Percentiles rank a stretch among this genome's conserved stretches.
These are phyloP conservation scores for Drosophila athabasca DNA, from an alignment of 1,140 invertebrate species.

Conservation along the genomic window DNA sequence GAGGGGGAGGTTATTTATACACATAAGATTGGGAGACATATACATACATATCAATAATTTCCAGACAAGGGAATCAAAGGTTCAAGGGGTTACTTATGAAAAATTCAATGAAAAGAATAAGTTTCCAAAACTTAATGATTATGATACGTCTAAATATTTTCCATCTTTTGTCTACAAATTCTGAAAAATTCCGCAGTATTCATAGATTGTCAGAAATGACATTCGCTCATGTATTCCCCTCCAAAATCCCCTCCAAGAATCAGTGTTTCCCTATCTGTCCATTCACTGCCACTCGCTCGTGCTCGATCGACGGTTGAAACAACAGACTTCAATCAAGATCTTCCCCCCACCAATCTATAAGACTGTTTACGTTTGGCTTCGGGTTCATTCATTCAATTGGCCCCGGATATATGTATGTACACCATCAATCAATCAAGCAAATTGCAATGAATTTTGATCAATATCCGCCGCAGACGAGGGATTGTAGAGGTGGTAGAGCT, in stretches of 20 bases:
- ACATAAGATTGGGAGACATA: background rate
- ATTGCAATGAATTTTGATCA: slow-evolving; percentile 78
- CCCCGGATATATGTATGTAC: slow-evolving; percentile 44
- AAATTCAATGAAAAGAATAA: too few species aligned
- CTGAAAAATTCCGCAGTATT: too few species aligned
- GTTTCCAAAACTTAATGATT: too few species aligned
- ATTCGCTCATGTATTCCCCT: background rate
- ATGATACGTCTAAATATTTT: too few species aligned
- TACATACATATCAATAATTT: background rate
- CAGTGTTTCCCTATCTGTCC: slow-evolving; percentile 17
- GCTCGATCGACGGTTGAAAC: slow-evolving; percentile 32
- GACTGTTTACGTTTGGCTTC: slow-evolving; percentile 57
- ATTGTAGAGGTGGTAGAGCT: background rate
- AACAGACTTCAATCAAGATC: slow-evolving; percentile 55
- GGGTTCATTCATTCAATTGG: slow-evolving; percentile 54
- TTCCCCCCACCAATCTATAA: slow-evolving; percentile 20
- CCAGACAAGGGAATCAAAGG: too few species aligned
- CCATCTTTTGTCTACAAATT: too few species aligned
- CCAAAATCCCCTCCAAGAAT: background rate
- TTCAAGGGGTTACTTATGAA: too few species aligned
- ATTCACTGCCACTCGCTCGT: slow-evolving; percentile 25
- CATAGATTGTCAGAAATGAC: slow-evolving; percentile 21
- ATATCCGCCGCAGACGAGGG: slow-evolving; percentile 59
- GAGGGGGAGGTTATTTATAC: slow-evolving; percentile 16
- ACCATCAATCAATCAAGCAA: slow-evolving; percentile 74